phyloP scores from a whole-genome alignment of 2,888 invertebrate genomes.

The Alloscopus bannaensis region DNA sequence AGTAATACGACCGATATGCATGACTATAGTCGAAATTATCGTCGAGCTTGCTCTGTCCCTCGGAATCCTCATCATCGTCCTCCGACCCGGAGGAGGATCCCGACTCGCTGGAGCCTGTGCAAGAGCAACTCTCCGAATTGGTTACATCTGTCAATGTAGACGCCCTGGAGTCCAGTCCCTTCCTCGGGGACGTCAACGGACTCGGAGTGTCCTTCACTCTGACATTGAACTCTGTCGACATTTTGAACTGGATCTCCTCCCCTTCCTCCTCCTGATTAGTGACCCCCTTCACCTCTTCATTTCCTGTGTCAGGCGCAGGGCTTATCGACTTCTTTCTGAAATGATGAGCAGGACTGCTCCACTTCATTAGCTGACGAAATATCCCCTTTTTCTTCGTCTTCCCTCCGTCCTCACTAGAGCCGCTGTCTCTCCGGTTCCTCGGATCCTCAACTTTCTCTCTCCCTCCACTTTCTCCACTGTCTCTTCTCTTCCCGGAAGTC shows the following conservation, averaged over 20 bases:
- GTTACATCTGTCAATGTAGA: slow-evolving; percentile 52
- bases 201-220: slow-evolving; percentile 27
- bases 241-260: slow-evolving; percentile 42
- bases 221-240: slow-evolving; percentile 36
- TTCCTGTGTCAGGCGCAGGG: no score
- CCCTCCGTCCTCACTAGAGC: slow-evolving; percentile 32
- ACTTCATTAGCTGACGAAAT: slow-evolving; percentile 69
- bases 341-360: slow-evolving; percentile 68
- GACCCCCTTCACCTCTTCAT: neutral
- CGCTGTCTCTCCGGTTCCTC: slow-evolving; percentile 43
- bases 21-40: slow-evolving; percentile 23
- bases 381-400: slow-evolving; percentile 52
- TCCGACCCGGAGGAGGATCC: slow-evolving; percentile 26
- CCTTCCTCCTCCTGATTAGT: neutral
- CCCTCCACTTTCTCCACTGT: slow-evolving; percentile 36
- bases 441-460: slow-evolving; percentile 21
- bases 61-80: slow-evolving; percentile 32
- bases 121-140: slow-evolving; percentile 38
- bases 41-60: slow-evolving; percentile 7
- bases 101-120: slow-evolving; percentile 35
- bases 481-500: slow-evolving; percentile 34
- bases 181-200: slow-evolving; percentile 15
- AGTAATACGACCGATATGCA: slow-evolving; percentile 34
- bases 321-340: slow-evolving; percentile 30
- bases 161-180: slow-evolving; percentile 39